Base-by-base conservation (phyloP, 92 coral and sea anemone species). In the Palythoa grandis region DNA sequence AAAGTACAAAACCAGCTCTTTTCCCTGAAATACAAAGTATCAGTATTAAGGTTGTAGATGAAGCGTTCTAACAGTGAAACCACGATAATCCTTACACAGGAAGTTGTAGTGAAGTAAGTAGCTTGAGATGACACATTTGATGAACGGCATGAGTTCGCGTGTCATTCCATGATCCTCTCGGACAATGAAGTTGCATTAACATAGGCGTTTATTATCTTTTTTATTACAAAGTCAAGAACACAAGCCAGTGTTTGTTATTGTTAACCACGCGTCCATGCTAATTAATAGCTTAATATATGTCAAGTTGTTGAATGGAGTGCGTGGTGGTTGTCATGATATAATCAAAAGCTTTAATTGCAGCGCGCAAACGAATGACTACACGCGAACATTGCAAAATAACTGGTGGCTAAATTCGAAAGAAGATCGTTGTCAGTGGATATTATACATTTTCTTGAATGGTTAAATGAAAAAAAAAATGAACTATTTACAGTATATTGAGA, bases 201-300 rank as follows among this genome's bases (percentile, higher is more conserved):
- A 29, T 20, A 35, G 5, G 47, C 74, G 74, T 29, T 69, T 69
- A 25, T 69, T 69, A 37, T 69, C 47, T 58, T 58, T 69, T 37
- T 69, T 69, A 69, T 69, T 69, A 69, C 74, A 69, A 69, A 69
- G 47, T 69, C 74, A 69, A 69, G 74, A 69, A 14, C 74, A 69
- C 39, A 24, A 29, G 47, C 74, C 47, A 2, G 12, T 1, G 24
- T 35, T 25, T 69, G 74, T 69, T 69, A 20, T 69, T 9, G 47
- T 25, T 25, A 25, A 69, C 74, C 74, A 69, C 74, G 74, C 74
- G 74, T 69, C 7, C 47, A 69, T 25, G 74, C 47, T 29, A 69
- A 69, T 58, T 58, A 14, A 58, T 4, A 15, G 65, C 5, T 58
- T 58, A 14, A 58, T 14, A 19, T 1, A 58, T 58, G 65, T 58